These are phyloP conservation scores for Porites cylindrica DNA, from an alignment of 92 coral and sea anemone genomes.

Conservation along the genomic window DNA sequence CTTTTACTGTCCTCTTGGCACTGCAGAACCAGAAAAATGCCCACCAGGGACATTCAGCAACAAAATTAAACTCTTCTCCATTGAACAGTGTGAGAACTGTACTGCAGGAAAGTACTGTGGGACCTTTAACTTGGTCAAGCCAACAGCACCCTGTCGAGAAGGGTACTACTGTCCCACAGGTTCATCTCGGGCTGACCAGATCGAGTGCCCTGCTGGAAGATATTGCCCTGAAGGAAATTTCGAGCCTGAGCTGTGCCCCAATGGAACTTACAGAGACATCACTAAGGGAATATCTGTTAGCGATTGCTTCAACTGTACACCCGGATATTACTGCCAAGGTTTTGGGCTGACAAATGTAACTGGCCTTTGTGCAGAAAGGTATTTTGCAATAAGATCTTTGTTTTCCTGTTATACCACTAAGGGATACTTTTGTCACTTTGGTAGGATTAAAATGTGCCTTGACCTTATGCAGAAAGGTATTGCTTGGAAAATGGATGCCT, in stretches of 20 bases:
- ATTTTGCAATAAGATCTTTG: not conserved
- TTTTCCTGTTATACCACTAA: too few species aligned
- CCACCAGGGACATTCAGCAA: constrained; percentile 97
- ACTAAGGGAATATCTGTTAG: constrained; percentile 71
- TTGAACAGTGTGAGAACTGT: constrained; percentile 89
- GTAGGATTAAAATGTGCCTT: too few species aligned
- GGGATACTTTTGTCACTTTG: too few species aligned
- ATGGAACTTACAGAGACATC: constrained; percentile 89
- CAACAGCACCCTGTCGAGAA: constrained; percentile 86
- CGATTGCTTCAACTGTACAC: constrained; percentile 92
- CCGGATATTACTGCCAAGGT: constrained; percentile 92
- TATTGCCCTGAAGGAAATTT: constrained; percentile 80
- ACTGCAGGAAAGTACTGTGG: constrained; percentile 91
- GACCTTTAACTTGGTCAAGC: constrained; percentile 75
- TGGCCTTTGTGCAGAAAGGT: constrained; percentile 96
- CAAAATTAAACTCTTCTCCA: constrained; percentile 74
- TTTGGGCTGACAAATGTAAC: constrained; percentile 80
- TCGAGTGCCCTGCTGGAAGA: constrained; percentile 91
- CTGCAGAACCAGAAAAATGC: constrained; percentile 92
- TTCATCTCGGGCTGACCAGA: constrained; percentile 83
- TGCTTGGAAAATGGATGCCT: too few species aligned
- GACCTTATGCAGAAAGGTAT: too few species aligned
- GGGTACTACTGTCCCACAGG: constrained; percentile 95
- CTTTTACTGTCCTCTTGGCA: constrained; percentile 87
- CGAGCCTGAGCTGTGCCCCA: constrained; percentile 77